Conservation (phyloP, 2,797 vertebrate genomes). For the Acipenser ruthenus region DNA sequence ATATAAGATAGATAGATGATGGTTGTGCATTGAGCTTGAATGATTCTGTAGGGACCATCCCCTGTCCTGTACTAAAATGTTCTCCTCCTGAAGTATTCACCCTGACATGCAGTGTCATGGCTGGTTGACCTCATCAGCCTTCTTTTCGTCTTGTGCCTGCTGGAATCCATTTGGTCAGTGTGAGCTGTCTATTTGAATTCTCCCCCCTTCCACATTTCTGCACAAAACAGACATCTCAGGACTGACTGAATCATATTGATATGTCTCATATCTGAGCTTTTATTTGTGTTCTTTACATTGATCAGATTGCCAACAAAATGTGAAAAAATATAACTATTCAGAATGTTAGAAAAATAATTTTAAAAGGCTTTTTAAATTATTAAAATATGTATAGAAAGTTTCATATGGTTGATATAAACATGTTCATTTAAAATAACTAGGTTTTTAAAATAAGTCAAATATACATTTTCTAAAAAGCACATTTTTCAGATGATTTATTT, state of each 20-base stretch:
- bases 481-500: no score
- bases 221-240: constrained; percentile 8
- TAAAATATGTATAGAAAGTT: no score
- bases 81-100: constrained; percentile 10
- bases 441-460: background rate
- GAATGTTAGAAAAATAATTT: no score
- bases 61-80: background rate
- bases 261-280: no score
- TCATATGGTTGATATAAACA: no score
- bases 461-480: background rate
- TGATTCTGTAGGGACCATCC: background rate
- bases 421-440: background rate
- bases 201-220: constrained; percentile 18
- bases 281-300: no score
- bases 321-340: no score
- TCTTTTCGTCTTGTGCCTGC: constrained; percentile 17
- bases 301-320: no score
- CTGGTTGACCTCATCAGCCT: constrained; percentile 3
- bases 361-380: no score
- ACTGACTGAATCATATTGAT: background rate
- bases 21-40: no score
- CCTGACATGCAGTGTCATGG: background rate
- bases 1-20: no score
- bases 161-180: constrained; percentile 20
- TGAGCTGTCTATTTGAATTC: constrained; percentile 16